Conservation (phyloP, 2,888 invertebrate genomes). For the Gastrophysa polygoni region DNA sequence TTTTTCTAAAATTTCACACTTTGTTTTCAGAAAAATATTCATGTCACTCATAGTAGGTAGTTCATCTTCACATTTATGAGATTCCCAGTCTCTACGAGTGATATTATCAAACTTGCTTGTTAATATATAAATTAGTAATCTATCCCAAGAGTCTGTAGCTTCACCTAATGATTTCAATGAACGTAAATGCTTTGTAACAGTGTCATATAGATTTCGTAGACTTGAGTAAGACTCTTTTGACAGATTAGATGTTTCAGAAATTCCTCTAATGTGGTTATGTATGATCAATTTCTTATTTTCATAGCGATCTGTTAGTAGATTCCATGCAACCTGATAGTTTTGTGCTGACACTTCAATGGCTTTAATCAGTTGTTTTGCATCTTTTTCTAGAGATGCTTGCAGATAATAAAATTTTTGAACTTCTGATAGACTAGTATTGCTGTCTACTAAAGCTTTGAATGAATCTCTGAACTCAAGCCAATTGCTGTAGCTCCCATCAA, state of each 20-base stretch:
- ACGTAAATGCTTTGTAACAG: constrained; percentile 3
- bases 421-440: too few relatives aligned
- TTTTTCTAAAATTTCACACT: constrained; percentile 19
- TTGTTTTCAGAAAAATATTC: neutral
- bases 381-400: too few relatives aligned
- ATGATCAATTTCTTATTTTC: too few relatives aligned
- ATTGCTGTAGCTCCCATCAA: too few relatives aligned
- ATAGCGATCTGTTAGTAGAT: too few relatives aligned
- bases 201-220: constrained; percentile 11
- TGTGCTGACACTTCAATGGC: too few relatives aligned
- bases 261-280: neutral
- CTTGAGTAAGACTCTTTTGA: constrained; percentile 7
- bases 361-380: too few relatives aligned
- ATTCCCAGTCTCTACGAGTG: constrained; percentile 3
- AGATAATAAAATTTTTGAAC: too few relatives aligned
- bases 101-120: constrained; percentile 19
- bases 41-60: constrained; percentile 15
- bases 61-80: neutral
- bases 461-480: too few relatives aligned
- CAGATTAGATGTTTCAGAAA: neutral
- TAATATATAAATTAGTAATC: constrained; percentile 21
- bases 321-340: too few relatives aligned
- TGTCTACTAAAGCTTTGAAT: too few relatives aligned
- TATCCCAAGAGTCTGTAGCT: constrained; percentile 15
- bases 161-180: constrained; percentile 13